Conservation (phyloP, 2,113 vertebrate species). For the Sorex araneus region DNA sequence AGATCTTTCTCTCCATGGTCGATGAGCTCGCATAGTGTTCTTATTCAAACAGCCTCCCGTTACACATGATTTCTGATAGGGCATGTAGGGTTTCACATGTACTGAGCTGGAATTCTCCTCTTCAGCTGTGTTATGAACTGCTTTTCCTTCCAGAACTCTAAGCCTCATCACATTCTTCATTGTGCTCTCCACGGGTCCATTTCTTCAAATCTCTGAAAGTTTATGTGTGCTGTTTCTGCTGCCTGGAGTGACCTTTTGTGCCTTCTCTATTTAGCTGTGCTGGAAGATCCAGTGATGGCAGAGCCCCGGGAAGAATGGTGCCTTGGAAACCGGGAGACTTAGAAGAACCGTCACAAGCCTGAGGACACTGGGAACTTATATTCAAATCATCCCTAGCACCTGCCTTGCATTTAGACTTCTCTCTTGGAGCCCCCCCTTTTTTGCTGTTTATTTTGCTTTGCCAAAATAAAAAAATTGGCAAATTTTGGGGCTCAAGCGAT, state of each 20-base stretch:
- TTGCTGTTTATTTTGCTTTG: too few relatives aligned
- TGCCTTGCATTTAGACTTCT: neutral
- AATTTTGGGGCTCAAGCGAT: too few relatives aligned
- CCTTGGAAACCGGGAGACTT: neutral
- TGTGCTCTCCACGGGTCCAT: neutral
- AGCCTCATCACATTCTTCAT: neutral
- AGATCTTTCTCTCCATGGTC: conserved; percentile 46
- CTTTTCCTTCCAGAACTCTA: neutral
- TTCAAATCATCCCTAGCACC: neutral
- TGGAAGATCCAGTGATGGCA: neutral
- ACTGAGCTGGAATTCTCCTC: neutral
- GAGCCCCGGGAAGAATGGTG: neutral
- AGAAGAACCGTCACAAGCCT: neutral
- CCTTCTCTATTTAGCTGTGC: conserved; percentile 23
- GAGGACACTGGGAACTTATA: neutral
- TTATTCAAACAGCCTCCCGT: neutral
- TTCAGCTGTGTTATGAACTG: neutral
- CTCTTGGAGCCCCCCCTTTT: neutral
- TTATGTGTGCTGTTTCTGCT: conserved; percentile 22
- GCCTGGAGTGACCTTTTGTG: conserved; percentile 30
- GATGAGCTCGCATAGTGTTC: neutral
- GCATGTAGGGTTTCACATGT: neutral
- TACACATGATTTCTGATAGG: neutral
- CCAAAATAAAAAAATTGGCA: too few relatives aligned
- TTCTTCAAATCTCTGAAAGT: conserved; percentile 30